Evolutionary conservation across 1,140 invertebrate species (phyloP), one percentile per base, ranked within the genome.

Genomic region (Diorhabda carinulata): DNA sequence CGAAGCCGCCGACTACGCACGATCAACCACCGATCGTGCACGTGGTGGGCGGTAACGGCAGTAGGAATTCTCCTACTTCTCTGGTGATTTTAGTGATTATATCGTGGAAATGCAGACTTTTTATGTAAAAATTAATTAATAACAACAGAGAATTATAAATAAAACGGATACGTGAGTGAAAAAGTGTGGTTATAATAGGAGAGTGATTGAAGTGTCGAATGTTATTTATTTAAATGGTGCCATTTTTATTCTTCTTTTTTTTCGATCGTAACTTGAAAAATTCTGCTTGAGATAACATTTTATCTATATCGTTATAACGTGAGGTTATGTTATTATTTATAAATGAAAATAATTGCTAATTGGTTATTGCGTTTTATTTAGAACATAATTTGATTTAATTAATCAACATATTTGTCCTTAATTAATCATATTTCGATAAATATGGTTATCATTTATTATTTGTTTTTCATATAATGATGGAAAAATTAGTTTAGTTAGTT

Each of bases 11-110:
- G n/a, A 52, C 47, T 10, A 64, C 44, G 3, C 25, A 52, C 45
- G 63, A 52, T 47, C 63, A 64, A 64, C 6, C 63, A 8, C 63
- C 63, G 4, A 64, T 47, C 5, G 63, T 64, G 7, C 41, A 60
- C 6, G 40, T 9, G 3, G 45, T 57, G 56, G 63, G 43, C 25
- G 25, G 25, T 10, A 25, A 44, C 25, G 56, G 52, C 45, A 52
- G 25, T 56, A n/a, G 44, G 5, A 43, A 42, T 10, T 8, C 61
- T 62, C 9, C 43, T n/a, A 4, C 47, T 3, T n/a, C 47, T 4
- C 6, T n/a, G n/a, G 47, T 52, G 47, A 52, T 52, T n/a, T 52
- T 52, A 52, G 47, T 52, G n/a, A 52, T 52, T 52, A 52, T 52
- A 8, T 52, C 47, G n/a, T 52, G 47, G 47, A 52, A 52, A 52